phyloP scores from a whole-genome alignment of 2,113 vertebrate genomes.

The Bos indicus region DNA sequence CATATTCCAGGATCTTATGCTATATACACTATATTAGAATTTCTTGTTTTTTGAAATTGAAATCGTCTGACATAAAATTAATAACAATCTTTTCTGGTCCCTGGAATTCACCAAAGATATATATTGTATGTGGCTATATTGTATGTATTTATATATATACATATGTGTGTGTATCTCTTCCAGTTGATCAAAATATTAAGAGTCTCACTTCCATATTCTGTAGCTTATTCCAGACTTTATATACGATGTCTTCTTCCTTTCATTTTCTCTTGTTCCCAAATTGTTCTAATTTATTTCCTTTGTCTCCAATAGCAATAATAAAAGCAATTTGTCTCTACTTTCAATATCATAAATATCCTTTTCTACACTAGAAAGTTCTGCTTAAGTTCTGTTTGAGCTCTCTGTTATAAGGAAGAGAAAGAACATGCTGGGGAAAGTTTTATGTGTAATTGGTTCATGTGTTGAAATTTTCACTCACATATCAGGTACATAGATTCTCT shows the following conservation, averaged over 20 bases:
- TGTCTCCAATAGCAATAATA: neutral
- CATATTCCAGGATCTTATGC: neutral
- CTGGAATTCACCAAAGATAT: neutral
- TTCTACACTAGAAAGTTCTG: neutral
- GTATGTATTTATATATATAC: neutral
- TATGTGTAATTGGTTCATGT: neutral
- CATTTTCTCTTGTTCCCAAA: neutral
- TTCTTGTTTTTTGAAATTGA: neutral
- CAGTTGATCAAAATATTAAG: neutral
- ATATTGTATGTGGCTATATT: neutral
- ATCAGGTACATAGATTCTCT: neutral
- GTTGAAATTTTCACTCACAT: neutral
- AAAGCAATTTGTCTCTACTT: neutral
- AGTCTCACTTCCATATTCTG: neutral
- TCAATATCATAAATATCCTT: neutral
- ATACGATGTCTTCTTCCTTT: neutral
- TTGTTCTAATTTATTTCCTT: neutral
- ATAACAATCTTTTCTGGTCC: neutral
- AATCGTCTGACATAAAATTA: neutral
- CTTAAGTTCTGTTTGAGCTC: neutral
- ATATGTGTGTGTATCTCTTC: neutral
- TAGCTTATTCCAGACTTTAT: neutral
- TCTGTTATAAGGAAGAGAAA: neutral
- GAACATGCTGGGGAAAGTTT: neutral
- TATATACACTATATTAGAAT: neutral